Base-by-base conservation (phyloP, 1,140 invertebrate species). In the Drosophila ananassae region DNA sequence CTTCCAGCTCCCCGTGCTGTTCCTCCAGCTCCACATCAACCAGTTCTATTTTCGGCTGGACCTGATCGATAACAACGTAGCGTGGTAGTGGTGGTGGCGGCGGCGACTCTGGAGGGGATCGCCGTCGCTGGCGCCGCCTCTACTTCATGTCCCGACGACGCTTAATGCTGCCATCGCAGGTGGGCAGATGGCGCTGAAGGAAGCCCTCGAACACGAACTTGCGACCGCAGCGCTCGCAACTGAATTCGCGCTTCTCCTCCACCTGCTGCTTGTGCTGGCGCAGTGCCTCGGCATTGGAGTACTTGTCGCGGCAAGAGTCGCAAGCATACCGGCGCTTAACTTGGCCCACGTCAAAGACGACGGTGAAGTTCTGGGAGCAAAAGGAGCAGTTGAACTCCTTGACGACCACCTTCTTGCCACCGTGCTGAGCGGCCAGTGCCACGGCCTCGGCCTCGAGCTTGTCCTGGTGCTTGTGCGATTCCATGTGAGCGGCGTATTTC, bases 151-250 rank as follows among this genome's bases (percentile, higher is more conserved):
- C 90, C 0, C 90, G 79, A 28, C 90, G 87, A 2, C 90, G 79
- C 63, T 91, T 91, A 47, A 91, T 91, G 41, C 90, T 91, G 21
- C 90, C 90, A 77, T 91, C 90, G 50, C 90, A 91, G 8, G 78
- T 82, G 39, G 90, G 90, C 54, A 91, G 37, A 57, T 91, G 90
- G 0, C 90, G 82, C 24, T 91, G 90, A 5, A 91, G 75, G 57
- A 91, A 91, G 13, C 90, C 90, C 46, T 91, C 90, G 7, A 91
- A 91, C 10, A 91, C 90, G 34, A 91, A 91, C 48, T 91, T 91
- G n/a, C 90, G 71, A 2, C 90, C 90, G 54, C 90, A 91, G 0
- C 90, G 84, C 5, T 82, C 82, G 54, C 90, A 91, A 59, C 73
- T 84, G 13, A 91, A 91, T 25, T 91, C 90, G 1, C 90, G 90